Evolutionary conservation across 2,888 invertebrate species (phyloP).

Genomic region (Cantharis rustica): DNA sequence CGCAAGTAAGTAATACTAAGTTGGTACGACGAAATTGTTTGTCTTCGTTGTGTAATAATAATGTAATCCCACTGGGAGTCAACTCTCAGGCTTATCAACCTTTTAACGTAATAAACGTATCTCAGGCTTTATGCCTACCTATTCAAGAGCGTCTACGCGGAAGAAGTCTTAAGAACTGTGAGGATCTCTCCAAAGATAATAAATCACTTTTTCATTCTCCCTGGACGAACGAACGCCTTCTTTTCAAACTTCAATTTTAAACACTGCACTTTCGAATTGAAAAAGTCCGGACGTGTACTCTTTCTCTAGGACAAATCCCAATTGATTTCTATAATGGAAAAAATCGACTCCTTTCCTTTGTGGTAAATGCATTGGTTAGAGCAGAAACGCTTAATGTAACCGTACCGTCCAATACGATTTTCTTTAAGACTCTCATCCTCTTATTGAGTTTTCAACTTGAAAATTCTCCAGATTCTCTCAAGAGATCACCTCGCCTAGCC

Average conservation of each 20-base stretch:
- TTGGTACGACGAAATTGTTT: conserved; percentile 23
- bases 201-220: conserved; percentile 9
- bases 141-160: conserved; percentile 7
- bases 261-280: not conserved
- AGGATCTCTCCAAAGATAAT: conserved; percentile 6
- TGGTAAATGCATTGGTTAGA: conserved; percentile 9
- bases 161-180: not conserved
- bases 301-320: not conserved
- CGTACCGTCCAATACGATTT: conserved; percentile 13
- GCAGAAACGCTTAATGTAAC: conserved; percentile 11
- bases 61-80: conserved; percentile 18
- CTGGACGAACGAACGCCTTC: not conserved
- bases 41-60: conserved; percentile 28
- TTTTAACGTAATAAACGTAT: conserved; percentile 25
- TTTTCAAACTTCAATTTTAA: conserved; percentile 3
- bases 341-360: conserved; percentile 3
- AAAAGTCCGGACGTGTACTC: not conserved
- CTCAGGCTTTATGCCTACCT: conserved; percentile 14
- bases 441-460: conserved; percentile 16
- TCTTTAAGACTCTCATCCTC: conserved; percentile 4
- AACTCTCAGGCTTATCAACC: conserved; percentile 21
- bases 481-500: not conserved
- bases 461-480: conserved; percentile 12
- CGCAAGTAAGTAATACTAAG: conserved; percentile 7
- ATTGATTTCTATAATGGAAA: conserved; percentile 8